Percentiles rank a stretch among this genome's conserved stretches.
These are phyloP conservation scores for Drosophila mimica DNA, from an alignment of 2,888 invertebrate species.

Conservation along the genomic window DNA sequence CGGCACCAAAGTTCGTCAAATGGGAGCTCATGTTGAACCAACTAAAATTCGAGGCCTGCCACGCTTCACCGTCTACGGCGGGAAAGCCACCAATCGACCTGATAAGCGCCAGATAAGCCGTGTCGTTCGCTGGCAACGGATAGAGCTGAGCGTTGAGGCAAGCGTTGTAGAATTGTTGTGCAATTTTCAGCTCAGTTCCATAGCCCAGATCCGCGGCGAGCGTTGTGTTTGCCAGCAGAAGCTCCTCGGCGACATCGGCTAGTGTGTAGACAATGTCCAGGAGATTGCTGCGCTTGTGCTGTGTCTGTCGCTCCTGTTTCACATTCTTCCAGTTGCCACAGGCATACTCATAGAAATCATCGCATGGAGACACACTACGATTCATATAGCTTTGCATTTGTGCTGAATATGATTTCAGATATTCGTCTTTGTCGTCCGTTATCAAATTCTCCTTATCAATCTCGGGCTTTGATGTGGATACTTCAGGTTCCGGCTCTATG, in stretches of 20 bases:
- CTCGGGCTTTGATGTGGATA: slow-evolving; percentile 2
- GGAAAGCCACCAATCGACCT: slow-evolving; percentile 82
- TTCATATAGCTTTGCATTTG: slow-evolving; percentile 82
- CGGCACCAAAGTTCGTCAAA: slow-evolving; percentile 74
- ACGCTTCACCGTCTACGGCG: slow-evolving; percentile 76
- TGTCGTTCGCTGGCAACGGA: slow-evolving; percentile 68
- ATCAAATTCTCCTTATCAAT: slow-evolving; percentile 51
- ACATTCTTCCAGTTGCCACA: slow-evolving; percentile 82
- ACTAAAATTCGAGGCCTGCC: slow-evolving; percentile 73
- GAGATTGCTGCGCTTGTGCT: slow-evolving; percentile 73
- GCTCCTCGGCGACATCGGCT: slow-evolving; percentile 52
- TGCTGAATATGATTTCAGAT: slow-evolving; percentile 67
- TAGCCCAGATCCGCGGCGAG: slow-evolving; percentile 58
- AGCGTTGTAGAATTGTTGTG: slow-evolving; percentile 73
- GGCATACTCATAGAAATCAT: slow-evolving; percentile 83
- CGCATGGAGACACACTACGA: slow-evolving; percentile 74
- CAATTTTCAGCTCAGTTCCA: slow-evolving; percentile 68
- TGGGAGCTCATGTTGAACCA: slow-evolving; percentile 84
- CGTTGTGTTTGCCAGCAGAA: slow-evolving; percentile 45
- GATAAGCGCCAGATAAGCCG: slow-evolving; percentile 77
- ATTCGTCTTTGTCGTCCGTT: slow-evolving; percentile 34
- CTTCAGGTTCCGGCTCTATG: background rate
- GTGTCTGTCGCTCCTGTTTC: slow-evolving; percentile 55
- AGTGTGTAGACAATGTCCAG: slow-evolving; percentile 75
- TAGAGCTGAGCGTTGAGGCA: slow-evolving; percentile 73